Conservation (phyloP, 53 echinoderm and acorn worm genomes). For the Paelopatides confundens region DNA sequence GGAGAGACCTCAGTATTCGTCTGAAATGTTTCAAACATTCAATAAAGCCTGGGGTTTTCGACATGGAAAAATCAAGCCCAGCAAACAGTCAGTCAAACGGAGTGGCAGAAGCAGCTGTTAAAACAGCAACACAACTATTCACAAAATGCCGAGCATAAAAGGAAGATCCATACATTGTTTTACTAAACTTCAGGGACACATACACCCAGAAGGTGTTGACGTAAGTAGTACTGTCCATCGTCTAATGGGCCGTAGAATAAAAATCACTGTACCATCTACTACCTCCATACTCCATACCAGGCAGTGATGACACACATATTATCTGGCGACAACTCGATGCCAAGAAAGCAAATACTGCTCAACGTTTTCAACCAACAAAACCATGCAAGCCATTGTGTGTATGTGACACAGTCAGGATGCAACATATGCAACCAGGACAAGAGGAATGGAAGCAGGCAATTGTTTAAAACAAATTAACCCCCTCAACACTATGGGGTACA, state of each 20-base stretch:
- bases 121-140: constrained; percentile 63
- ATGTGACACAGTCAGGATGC: constrained; percentile 67
- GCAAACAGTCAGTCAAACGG: constrained; percentile 55
- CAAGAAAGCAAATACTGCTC: neutral
- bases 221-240: constrained; percentile 51
- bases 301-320: neutral
- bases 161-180: constrained; percentile 49
- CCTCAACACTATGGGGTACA: too few relatives aligned
- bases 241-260: constrained; percentile 62
- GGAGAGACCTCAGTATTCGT: constrained; percentile 51
- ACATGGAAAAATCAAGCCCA: constrained; percentile 44
- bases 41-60: constrained; percentile 34
- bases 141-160: constrained; percentile 48
- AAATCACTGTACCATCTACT: neutral
- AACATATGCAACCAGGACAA: constrained; percentile 54
- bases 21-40: constrained; percentile 13
- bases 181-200: constrained; percentile 46
- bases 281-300: neutral
- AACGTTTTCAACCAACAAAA: neutral
- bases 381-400: constrained; percentile 31
- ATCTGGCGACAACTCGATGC: neutral
- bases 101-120: constrained; percentile 68
- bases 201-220: constrained; percentile 49
- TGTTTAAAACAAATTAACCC: neutral
- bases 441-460: constrained; percentile 53